Evolutionary conservation across 2,888 invertebrate genomes (phyloP).

Genomic region (Listrodromus nycthemerus): DNA sequence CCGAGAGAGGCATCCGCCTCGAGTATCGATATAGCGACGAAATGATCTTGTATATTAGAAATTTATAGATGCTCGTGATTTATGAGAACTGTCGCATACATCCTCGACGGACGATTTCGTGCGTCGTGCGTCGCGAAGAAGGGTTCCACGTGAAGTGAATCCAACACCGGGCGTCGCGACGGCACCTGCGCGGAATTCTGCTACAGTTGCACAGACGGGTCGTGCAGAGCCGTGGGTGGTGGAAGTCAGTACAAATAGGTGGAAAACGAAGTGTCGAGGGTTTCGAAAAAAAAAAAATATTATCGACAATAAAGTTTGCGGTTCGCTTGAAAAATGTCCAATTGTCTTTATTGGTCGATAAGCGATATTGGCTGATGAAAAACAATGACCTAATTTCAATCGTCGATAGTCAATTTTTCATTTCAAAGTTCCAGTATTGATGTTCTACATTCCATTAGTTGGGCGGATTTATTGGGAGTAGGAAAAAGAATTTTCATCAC

Average conservation of each 20-base stretch:
- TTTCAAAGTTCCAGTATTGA: neutral
- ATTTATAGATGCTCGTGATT: constrained; percentile 5
- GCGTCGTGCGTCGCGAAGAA: constrained; percentile 71
- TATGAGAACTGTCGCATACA: constrained; percentile 30
- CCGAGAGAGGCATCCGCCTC: constrained; percentile 70
- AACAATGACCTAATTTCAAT: neutral
- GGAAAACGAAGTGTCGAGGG: neutral
- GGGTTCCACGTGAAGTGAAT: constrained; percentile 77
- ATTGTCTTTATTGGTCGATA: neutral
- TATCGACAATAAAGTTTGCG: neutral
- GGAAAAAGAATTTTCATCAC: neutral
- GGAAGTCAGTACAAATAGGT: neutral
- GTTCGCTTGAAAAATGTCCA: neutral
- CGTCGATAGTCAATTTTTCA: neutral
- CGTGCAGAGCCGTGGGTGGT: neutral
- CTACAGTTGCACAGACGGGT: constrained; percentile 40
- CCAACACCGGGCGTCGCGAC: constrained; percentile 70
- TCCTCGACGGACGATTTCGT: constrained; percentile 22
- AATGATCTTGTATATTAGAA: neutral
- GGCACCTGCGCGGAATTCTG: constrained; percentile 72
- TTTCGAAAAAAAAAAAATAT: neutral
- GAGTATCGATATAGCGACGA: constrained; percentile 33
- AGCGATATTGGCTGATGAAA: neutral
- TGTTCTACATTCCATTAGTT: neutral
- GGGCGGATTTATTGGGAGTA: neutral